A percentile compares a stretch with the other conserved stretches of the same genome.
Conservation (phyloP, 2,888 invertebrate genomes). For the Luffia ferchaultella region DNA sequence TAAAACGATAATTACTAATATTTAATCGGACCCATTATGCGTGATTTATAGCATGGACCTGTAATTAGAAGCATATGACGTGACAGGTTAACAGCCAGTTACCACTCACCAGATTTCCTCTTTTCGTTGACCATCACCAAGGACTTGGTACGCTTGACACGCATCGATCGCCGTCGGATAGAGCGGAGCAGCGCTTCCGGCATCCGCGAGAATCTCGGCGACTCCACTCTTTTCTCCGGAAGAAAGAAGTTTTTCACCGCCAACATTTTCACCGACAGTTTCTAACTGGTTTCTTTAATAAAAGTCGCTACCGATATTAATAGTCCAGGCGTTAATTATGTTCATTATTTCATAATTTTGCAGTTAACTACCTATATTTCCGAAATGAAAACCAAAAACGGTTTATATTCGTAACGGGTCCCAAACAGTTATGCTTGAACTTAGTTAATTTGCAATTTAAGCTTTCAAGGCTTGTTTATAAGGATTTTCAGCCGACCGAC, state of each 20-base stretch:
- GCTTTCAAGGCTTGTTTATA: too few relatives aligned
- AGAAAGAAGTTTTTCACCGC: conserved; percentile 80
- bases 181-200: conserved; percentile 79
- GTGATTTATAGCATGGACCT: too few relatives aligned
- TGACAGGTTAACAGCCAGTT: too few relatives aligned
- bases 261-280: conserved; percentile 68
- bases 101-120: conserved; percentile 80
- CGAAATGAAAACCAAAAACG: conserved; percentile 9
- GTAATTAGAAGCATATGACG: too few relatives aligned
- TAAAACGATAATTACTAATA: too few relatives aligned
- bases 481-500: too few relatives aligned
- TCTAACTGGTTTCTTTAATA: not conserved
- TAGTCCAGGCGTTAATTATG: not conserved
- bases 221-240: conserved; percentile 69
- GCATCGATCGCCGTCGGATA: conserved; percentile 73
- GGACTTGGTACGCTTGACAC: conserved; percentile 79
- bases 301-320: too few relatives aligned
- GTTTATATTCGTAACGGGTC: too few relatives aligned
- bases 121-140: conserved; percentile 77
- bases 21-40: too few relatives aligned
- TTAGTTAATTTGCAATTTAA: too few relatives aligned
- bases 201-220: conserved; percentile 70
- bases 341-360: conserved; percentile 5
- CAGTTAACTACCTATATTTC: conserved; percentile 9
- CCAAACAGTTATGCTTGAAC: too few relatives aligned